Base-by-base conservation (phyloP, 2,113 vertebrate genomes). In the Rhodinocichla rosea region DNA sequence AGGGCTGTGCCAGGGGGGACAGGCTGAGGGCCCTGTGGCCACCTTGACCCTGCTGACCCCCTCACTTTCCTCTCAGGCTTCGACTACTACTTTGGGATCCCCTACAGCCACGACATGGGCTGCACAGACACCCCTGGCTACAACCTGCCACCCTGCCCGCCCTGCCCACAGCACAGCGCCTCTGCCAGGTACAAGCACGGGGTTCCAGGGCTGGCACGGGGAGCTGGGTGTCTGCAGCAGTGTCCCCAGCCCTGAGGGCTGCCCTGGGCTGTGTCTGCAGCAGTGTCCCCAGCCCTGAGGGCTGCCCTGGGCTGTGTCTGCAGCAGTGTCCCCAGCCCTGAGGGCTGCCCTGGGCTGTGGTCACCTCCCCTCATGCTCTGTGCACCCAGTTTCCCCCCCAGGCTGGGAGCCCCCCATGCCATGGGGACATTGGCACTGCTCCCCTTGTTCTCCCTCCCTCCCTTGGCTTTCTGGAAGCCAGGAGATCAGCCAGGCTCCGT, bases 61-160 rank as follows among this genome's bases (percentile, higher is more conserved):
- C 19, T 50, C 3, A 0, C 35, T 92, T 62, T 23, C 59, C 14
- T 92, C 80, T n/a, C 97, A 99, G 99, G 99, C n/a, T 99, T 99
- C 1, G 98, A 99, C 79, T 99, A 98, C 95, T 99, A 99, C 97
- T 98, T 99, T 2, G 99, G 99, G 35, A 98, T 99, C 76, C 99
- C 99, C 7, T 99, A 99, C 92, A 99, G 99, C 94, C 98, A 99
- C 5, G 99, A 99, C 82, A 99, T 99, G 99, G 99, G 99, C 95
- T 99, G 99, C 81, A 99, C 98, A 0, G 99, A 99, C 63, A 90
- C 15, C 33, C 99, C 99, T 0, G 99, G 99, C 40, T 99, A 98
- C 83, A 95, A 99, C 96, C 45, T 98, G 40, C 99, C 99, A 0
- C 97, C 96, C 37, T 99, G 99, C 71, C 97, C 93, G 0, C 97